Base-by-base conservation (phyloP, 2,888 invertebrate genomes). In the Eumerus sabulonum region DNA sequence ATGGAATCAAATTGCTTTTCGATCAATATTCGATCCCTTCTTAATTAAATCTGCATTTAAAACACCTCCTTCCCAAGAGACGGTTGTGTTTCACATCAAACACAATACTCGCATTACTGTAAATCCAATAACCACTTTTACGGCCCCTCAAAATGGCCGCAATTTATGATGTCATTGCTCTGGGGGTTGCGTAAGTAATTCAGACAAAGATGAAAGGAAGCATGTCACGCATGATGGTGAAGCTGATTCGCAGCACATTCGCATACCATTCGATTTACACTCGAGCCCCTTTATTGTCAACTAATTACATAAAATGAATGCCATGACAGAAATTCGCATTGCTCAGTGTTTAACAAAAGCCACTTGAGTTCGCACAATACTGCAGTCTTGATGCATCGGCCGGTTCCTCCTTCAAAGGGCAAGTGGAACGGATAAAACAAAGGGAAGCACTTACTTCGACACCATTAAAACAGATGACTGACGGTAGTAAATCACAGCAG, bases 21-120 rank as follows among this genome's bases (percentile, higher is more conserved):
- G 44, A 62, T 76, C 71, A 71, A 76, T 76, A 71, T 47, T 54
- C 66, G 60, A 73, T 73, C 59, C 73, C 50, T 71, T 50, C 38
- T 71, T 60, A 71, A 66, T 71, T 42, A 60, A 40, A 36, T 13
- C 64, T 11, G 38, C 35, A 17, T 19, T 2, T 36, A 17, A 48
- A 18, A 12, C 12, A 19, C 48, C 19, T 53, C 51, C 35, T 44
- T 48, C 62, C 27, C 27, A 7, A 27, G 7, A 7, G 7, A 27
- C 27, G 7, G n/a, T 27, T 27, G 27, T 60, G 50, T 54, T 47
- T 51, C 76, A 44, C 56, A 64, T 64, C 70, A 76, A 66, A 71
- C 71, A 76, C 40, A 64, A 71, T 66, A 60, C 48, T 51, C 45
- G 36, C 42, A 56, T 66, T 60, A 56, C 63, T 13, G 19, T 51